Percentiles rank a stretch among this genome's conserved stretches.
These are phyloP conservation scores for Brachionus manjavacas DNA, from an alignment of 1,140 invertebrate species.

Conservation along the genomic window DNA sequence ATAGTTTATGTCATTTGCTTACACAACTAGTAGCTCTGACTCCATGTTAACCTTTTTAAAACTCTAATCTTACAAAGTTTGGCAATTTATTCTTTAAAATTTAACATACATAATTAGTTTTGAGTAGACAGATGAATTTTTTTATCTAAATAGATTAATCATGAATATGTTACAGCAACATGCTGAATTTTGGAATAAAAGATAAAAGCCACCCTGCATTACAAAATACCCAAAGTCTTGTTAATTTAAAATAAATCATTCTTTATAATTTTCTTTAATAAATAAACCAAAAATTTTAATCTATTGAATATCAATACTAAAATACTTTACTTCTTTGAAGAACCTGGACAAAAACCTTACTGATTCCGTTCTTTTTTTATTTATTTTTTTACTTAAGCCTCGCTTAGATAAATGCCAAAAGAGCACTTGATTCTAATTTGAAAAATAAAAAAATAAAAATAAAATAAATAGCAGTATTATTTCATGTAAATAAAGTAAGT, in stretches of 20 bases:
- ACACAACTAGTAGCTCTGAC: neutral
- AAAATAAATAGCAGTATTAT: too few relatives aligned
- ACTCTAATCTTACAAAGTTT: neutral
- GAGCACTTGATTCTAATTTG: too few relatives aligned
- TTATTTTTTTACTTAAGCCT: too few relatives aligned
- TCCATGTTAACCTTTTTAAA: neutral
- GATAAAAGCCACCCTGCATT: neutral
- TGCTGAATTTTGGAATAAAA: neutral
- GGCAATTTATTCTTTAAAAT: neutral
- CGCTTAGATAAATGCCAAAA: too few relatives aligned
- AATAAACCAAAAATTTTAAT: too few relatives aligned
- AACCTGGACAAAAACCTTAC: too few relatives aligned
- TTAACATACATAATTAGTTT: neutral
- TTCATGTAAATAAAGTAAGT: too few relatives aligned
- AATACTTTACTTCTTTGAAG: too few relatives aligned
- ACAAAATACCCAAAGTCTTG: neutral
- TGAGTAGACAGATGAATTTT: neutral
- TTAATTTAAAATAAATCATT: neutral
- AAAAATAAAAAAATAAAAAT: too few relatives aligned
- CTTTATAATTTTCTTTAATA: neutral
- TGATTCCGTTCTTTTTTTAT: too few relatives aligned
- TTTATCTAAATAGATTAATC: neutral
- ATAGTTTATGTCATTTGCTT: neutral
- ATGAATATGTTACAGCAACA: neutral
- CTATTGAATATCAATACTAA: too few relatives aligned